Evolutionary conservation across 2,888 invertebrate genomes (phyloP).

Genomic region (Neocrepidodera transversa): DNA sequence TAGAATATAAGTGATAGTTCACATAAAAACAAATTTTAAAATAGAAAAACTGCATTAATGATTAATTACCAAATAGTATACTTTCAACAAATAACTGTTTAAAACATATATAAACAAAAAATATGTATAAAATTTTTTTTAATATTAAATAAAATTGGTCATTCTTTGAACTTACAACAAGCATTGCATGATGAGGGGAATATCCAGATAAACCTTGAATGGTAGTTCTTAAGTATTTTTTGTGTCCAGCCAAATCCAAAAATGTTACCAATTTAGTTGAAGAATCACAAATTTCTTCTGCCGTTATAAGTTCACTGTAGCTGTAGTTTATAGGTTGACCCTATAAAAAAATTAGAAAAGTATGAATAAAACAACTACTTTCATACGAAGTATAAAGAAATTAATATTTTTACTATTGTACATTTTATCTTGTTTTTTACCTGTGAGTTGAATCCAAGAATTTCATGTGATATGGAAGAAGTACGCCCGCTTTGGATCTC

Average conservation of each 20-base stretch:
- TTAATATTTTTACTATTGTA: no score
- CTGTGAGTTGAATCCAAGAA: constrained; percentile 91
- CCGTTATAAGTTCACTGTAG: constrained; percentile 86
- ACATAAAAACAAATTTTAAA: no score
- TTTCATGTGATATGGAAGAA: constrained; percentile 94
- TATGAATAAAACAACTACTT: no score
- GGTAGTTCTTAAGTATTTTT: constrained; percentile 94
- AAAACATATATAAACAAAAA: constrained; percentile 14
- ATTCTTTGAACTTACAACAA: constrained; percentile 73
- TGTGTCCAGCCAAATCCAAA: constrained; percentile 95
- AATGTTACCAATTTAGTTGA: constrained; percentile 94
- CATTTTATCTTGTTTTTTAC: no score
- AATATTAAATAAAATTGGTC: no score
- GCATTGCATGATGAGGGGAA: constrained; percentile 89
- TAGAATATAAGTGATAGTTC: no score
- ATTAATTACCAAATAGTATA: no score
- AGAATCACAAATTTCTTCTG: constrained; percentile 91
- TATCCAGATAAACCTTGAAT: constrained; percentile 93
- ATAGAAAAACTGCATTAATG: no score
- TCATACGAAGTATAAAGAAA: no score
- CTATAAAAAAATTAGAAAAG: constrained; percentile 58
- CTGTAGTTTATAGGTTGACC: constrained; percentile 89
- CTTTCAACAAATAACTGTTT: no score
- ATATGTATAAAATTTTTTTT: no score
- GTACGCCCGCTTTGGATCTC: constrained; percentile 95